Conservation (phyloP, 2,888 invertebrate species). For the Cyclophora punctaria region DNA sequence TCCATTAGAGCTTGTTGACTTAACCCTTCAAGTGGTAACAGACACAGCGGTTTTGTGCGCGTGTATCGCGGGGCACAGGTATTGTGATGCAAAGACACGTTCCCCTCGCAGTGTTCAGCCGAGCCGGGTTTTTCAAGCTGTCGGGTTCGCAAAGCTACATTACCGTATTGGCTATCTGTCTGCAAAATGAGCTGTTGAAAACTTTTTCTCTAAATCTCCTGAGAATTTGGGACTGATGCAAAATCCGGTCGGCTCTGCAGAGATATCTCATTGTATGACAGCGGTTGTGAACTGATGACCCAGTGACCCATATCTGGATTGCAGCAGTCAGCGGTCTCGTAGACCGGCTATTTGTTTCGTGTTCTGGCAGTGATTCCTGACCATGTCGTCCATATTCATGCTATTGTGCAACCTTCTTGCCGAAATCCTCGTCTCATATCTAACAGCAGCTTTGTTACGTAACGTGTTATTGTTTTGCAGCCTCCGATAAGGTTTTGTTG, state of each 20-base stretch:
- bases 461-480: conserved; percentile 19
- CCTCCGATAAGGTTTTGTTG: conserved; percentile 14
- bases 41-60: conserved; percentile 32
- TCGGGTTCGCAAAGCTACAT: conserved; percentile 22
- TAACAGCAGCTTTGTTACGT: conserved; percentile 9
- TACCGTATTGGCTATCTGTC: no score
- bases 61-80: conserved; percentile 27
- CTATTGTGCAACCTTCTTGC: conserved; percentile 21
- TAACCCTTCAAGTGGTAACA: conserved; percentile 44
- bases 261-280: conserved; percentile 68
- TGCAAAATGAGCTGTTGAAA: no score
- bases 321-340: conserved; percentile 55
- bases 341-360: conserved; percentile 58
- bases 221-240: conserved; percentile 37
- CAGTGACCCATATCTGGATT: conserved; percentile 63
- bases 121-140: conserved; percentile 35
- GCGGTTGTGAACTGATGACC: conserved; percentile 57
- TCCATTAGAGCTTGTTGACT: conserved; percentile 62
- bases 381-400: conserved; percentile 50
- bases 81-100: conserved; percentile 50
- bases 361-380: conserved; percentile 59
- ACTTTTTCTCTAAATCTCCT: conserved; percentile 1
- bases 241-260: conserved; percentile 51
- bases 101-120: conserved; percentile 36
- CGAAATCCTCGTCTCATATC: conserved; percentile 13